A percentile compares a stretch with the other conserved stretches of the same genome.
Evolutionary conservation across 2,797 vertebrate species (phyloP).

Genomic region (Acipenser ruthenus): DNA sequence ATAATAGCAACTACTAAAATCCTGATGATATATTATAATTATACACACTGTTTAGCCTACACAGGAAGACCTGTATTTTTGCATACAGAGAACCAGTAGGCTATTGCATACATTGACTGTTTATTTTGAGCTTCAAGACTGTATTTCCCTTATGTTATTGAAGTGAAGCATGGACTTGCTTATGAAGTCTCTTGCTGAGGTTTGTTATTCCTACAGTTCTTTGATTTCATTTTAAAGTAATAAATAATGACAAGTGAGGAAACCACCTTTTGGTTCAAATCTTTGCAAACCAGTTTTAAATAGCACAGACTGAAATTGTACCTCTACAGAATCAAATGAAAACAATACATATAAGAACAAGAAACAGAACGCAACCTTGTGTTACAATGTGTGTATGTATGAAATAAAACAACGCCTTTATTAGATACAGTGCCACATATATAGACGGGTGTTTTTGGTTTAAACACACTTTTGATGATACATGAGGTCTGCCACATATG

Average conservation of each 20-base stretch:
- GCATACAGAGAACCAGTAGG: slow-evolving; percentile 20
- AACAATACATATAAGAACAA: not conserved
- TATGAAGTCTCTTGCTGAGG: slow-evolving; percentile 28
- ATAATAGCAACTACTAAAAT: slow-evolving; percentile 46
- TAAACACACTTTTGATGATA: too few species aligned
- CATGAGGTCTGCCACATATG: too few species aligned
- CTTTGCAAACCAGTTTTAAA: not conserved
- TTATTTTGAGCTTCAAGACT: slow-evolving; percentile 24
- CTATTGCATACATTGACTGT: slow-evolving; percentile 19
- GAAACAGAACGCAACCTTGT: not conserved
- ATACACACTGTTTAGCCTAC: slow-evolving; percentile 20
- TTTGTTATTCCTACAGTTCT: not conserved
- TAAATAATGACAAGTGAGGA: not conserved
- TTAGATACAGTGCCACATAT: too few species aligned
- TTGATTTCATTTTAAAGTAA: not conserved
- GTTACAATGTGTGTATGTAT: too few species aligned
- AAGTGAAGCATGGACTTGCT: slow-evolving; percentile 33
- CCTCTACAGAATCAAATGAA: not conserved
- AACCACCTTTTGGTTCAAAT: not conserved
- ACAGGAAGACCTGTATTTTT: slow-evolving; percentile 37
- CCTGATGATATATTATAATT: slow-evolving; percentile 35
- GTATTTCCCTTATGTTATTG: slow-evolving; percentile 37
- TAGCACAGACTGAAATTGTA: not conserved
- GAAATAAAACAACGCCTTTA: too few species aligned
- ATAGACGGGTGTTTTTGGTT: too few species aligned